Evolutionary conservation across 2,113 vertebrate genomes (phyloP), one percentile per base, ranked within the genome.

Genomic region (Ploceus nigricollis): DNA sequence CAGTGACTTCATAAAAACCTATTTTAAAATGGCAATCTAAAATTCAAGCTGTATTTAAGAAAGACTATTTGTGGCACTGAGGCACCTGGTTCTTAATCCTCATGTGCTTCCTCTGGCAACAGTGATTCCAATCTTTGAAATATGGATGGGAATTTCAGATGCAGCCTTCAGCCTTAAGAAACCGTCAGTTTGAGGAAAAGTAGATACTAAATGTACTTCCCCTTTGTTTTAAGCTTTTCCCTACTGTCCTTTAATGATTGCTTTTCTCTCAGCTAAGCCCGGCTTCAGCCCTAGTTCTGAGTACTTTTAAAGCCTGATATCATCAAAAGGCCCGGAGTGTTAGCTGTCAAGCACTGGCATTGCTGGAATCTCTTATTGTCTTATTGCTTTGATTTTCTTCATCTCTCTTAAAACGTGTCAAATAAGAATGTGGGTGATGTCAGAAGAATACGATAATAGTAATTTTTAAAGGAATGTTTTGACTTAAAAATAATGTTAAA

Each of bases 331-430:
- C 79, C 86, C 71, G 20, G 68, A 48, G n/a, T 81, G 33, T 86
- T 88, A 79, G 45, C 73, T 94, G 83, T 93, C 60, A 88, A 65
- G 82, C 78, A 42, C 42, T 84, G 89, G 60, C 18, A 51, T 83
- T 91, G 65, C 83, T 91, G 40, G 72, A 63, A 77, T 83, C 75
- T 90, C 90, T 61, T 82, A 72, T 85, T 79, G 69, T 64, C 48
- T 82, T 91, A 83, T 2, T 96, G 60, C 90, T 95, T 92, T 77
- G n/a, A 81, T 90, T 89, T 78, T 83, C 61, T 81, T 94, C 15
- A 7, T 77, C 56, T 86, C 79, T 39, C 33, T 73, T 83, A 65
- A 16, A 83, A 86, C 0, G 6, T 44, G 68, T 86, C 89, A 93
- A 71, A 28, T 73, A 83, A 89, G 33, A 87, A 94, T 44, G 51